A percentile compares a stretch with the other conserved stretches of the same genome.
Conservation (phyloP, 2,797 vertebrate species). For the Melanotaenia boesemani region DNA sequence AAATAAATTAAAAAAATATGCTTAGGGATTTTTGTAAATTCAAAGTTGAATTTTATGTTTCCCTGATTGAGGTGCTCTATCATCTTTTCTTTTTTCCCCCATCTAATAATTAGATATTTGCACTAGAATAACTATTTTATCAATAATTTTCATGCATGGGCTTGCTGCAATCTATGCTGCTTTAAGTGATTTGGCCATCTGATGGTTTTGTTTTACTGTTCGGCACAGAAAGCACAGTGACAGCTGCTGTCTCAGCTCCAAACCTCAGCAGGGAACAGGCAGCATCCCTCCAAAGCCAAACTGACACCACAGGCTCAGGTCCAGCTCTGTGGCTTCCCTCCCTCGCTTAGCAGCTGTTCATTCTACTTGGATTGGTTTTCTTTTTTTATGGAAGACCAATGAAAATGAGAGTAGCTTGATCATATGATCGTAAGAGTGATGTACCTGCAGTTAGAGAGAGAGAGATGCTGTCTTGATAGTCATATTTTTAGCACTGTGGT, state of each 20-base stretch:
- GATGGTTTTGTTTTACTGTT: slow-evolving; percentile 56
- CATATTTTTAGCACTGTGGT: slow-evolving; percentile 4
- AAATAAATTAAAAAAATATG: background rate
- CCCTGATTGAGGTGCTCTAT: too few relatives aligned
- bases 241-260: slow-evolving; percentile 78
- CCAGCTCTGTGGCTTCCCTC: slow-evolving; percentile 55
- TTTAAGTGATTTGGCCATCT: slow-evolving; percentile 58
- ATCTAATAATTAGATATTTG: background rate
- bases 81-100: too few relatives aligned
- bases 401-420: slow-evolving; percentile 32
- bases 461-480: slow-evolving; percentile 10
- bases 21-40: background rate
- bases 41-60: background rate
- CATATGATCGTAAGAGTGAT: slow-evolving; percentile 18
- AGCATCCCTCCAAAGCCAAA: slow-evolving; percentile 66
- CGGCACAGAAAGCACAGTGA: slow-evolving; percentile 64
- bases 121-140: background rate
- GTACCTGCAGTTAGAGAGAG: slow-evolving; percentile 25
- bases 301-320: slow-evolving; percentile 60
- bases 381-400: slow-evolving; percentile 15
- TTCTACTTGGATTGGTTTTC: slow-evolving; percentile 47
- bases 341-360: slow-evolving; percentile 60
- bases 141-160: slow-evolving; percentile 12
- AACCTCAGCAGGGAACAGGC: slow-evolving; percentile 69
- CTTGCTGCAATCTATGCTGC: slow-evolving; percentile 12